Conservation (phyloP, 2,888 invertebrate genomes). For the Xanthia icteritia region DNA sequence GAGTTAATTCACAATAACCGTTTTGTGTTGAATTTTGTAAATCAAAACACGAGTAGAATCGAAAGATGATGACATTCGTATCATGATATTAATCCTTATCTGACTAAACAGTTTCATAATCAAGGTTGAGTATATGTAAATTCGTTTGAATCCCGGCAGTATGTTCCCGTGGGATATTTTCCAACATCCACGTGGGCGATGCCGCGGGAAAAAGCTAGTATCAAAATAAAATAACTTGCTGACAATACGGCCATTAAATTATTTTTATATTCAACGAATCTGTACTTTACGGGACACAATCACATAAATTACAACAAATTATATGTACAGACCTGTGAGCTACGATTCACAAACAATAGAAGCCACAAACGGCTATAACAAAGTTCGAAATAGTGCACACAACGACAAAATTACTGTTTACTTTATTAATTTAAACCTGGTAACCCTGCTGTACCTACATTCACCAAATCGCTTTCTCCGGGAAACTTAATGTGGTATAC, state of each 20-base stretch:
- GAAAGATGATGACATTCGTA: too few relatives aligned
- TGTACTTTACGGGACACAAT: conserved; percentile 9
- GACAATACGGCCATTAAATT: conserved; percentile 16
- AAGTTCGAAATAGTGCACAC: conserved; percentile 46
- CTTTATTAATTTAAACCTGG: conserved; percentile 45
- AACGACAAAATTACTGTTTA: conserved; percentile 40
- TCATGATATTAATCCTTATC: too few relatives aligned
- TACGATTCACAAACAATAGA: conserved; percentile 49
- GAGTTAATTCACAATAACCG: too few relatives aligned
- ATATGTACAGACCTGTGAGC: conserved; percentile 21
- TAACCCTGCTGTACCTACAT: conserved; percentile 8
- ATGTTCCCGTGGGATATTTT: too few relatives aligned
- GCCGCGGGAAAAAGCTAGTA: neutral
- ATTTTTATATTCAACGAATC: conserved; percentile 19
- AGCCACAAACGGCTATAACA: conserved; percentile 43
- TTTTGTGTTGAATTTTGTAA: too few relatives aligned
- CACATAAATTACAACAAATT: conserved; percentile 38
- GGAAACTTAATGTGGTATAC: conserved; percentile 25
- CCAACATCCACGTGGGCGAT: too few relatives aligned
- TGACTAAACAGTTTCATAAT: too few relatives aligned
- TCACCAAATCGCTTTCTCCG: conserved; percentile 52
- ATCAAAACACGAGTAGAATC: too few relatives aligned
- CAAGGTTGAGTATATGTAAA: too few relatives aligned
- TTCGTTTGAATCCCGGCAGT: too few relatives aligned
- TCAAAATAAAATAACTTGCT: conserved; percentile 11